Conservation (phyloP, 2,113 vertebrate species). For the Macroglossus sobrinus region DNA sequence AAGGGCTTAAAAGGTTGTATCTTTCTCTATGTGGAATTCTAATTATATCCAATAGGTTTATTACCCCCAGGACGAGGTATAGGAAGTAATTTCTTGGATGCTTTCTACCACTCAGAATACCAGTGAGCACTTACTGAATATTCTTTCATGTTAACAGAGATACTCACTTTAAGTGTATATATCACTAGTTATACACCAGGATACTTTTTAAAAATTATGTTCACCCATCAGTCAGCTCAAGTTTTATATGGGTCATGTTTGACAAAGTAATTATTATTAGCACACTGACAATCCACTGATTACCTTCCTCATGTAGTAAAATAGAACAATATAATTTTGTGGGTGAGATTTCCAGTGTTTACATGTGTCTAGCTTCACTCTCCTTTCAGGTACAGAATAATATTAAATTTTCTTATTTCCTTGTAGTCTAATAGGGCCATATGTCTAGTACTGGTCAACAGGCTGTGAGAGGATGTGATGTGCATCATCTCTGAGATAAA, state of each 20-base stretch:
- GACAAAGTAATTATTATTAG: background rate
- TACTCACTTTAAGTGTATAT: background rate
- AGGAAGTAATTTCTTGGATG: background rate
- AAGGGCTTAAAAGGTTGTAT: constrained; percentile 31
- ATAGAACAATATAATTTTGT: background rate
- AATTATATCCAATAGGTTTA: constrained; percentile 27
- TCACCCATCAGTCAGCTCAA: background rate
- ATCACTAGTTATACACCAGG: background rate
- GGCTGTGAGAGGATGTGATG: background rate
- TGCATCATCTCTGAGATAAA: background rate
- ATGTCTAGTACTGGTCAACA: background rate
- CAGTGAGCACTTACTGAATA: background rate
- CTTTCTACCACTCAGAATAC: background rate
- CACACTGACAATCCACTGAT: background rate
- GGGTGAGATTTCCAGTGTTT: background rate
- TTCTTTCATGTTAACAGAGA: constrained; percentile 25
- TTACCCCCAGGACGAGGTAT: background rate
- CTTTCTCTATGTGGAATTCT: constrained; percentile 8
- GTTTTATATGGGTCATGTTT: background rate
- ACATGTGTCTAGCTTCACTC: background rate
- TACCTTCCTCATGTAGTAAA: background rate
- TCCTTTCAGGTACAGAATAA: background rate
- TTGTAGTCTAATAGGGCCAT: background rate
- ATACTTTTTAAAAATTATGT: background rate
- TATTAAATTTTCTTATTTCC: background rate